phyloP scores from a whole-genome alignment of 2,113 vertebrate species.

The Cygnus atratus region DNA sequence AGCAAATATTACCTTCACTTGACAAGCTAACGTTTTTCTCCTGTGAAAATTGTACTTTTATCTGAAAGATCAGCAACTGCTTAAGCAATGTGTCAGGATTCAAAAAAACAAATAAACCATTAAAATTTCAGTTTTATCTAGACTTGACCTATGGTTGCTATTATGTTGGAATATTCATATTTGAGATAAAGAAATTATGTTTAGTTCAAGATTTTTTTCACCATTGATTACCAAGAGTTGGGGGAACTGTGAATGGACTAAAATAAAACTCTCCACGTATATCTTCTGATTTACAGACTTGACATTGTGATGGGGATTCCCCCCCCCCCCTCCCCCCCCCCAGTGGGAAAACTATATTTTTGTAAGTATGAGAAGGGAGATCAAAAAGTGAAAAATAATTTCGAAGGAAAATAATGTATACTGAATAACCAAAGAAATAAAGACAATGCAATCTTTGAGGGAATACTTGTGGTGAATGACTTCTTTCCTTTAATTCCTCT shows the following conservation, averaged over 20 bases:
- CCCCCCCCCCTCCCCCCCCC: not conserved
- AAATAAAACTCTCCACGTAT: not conserved
- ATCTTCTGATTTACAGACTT: not conserved
- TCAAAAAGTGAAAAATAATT: not conserved
- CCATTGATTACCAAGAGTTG: not conserved
- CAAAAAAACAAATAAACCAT: not conserved
- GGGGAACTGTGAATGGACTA: not conserved
- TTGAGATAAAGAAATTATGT: slow-evolving; percentile 28
- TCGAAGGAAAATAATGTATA: not conserved
- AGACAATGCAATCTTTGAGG: slow-evolving; percentile 37
- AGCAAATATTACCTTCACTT: not conserved
- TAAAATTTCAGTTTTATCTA: slow-evolving; percentile 3
- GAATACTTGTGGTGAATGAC: slow-evolving; percentile 46
- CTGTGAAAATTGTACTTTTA: slow-evolving; percentile 28
- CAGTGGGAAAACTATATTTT: not conserved
- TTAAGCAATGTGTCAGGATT: slow-evolving; percentile 23
- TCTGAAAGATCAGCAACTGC: slow-evolving; percentile 34
- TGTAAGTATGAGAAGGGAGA: not conserved
- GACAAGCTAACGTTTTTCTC: slow-evolving; percentile 15
- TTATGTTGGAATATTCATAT: slow-evolving; percentile 35
- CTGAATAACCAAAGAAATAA: slow-evolving; percentile 10
- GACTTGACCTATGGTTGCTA: not conserved
- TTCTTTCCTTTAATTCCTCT: slow-evolving; percentile 60
- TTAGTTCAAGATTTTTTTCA: slow-evolving; percentile 27
- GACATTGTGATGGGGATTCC: not conserved